Percentiles rank a stretch among this genome's conserved stretches.
phyloP scores from a whole-genome alignment of 2,888 invertebrate genomes.

The Hanleya hanleyi region DNA sequence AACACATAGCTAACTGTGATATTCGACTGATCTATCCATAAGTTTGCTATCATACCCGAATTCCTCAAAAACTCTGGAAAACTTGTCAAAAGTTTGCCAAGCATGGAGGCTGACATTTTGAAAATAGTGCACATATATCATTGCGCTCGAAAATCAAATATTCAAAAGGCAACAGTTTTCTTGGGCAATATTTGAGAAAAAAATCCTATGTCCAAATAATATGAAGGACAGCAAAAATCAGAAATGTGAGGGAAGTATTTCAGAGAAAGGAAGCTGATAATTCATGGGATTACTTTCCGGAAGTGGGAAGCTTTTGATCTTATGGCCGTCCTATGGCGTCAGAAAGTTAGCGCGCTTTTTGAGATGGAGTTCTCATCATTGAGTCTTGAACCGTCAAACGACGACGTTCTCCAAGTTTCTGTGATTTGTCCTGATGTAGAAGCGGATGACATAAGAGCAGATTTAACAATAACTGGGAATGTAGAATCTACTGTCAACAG shows the following conservation, averaged over 20 bases:
- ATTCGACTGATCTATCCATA: too few relatives aligned
- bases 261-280: not conserved
- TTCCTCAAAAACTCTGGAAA: not conserved
- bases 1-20: too few relatives aligned
- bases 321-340: not conserved
- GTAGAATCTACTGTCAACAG: slow-evolving; percentile 33
- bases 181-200: too few relatives aligned
- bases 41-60: not conserved
- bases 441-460: slow-evolving; percentile 18
- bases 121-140: slow-evolving; percentile 9
- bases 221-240: not conserved
- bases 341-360: not conserved
- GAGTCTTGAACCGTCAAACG: not conserved
- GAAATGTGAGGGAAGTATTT: not conserved
- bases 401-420: slow-evolving; percentile 24
- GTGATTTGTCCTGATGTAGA: slow-evolving; percentile 27
- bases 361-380: not conserved
- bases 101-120: slow-evolving; percentile 42
- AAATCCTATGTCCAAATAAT: too few relatives aligned
- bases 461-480: slow-evolving; percentile 23
- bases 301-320: not conserved
- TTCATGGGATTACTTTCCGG: not conserved
- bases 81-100: not conserved
- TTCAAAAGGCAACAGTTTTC: too few relatives aligned
- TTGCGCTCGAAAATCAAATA: not conserved